Base-by-base conservation (phyloP, 2,888 invertebrate genomes). In the Xanthorhoe designata region DNA sequence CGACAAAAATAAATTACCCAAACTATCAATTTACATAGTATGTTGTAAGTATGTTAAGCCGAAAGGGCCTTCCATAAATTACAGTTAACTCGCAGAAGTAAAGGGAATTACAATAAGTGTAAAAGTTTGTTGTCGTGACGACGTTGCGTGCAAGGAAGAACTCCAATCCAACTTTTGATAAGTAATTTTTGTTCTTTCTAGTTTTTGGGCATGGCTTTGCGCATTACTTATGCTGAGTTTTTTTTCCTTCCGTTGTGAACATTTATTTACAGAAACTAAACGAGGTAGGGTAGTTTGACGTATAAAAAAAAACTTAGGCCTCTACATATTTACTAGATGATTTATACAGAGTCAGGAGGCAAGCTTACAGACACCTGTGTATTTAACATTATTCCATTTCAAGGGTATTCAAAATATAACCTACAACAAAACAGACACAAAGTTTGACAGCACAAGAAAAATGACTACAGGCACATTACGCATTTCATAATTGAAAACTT, bases 81-180 rank as follows among this genome's bases (percentile, higher is more conserved):
- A 63, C 51, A 24, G 19, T 56, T 49, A 49, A 57, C 64, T 61
- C 51, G 61, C 64, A 63, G 64, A 66, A 68, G 55, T 69, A 61
- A 61, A 18, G 60, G 32, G 54, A 52, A 57, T 57, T 63, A 63
- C 38, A 64, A 42, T 68, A 69, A 71, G 71, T 71, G 66, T 61
- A 47, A 61, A 73, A 73, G 54, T 72, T 74, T 62, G 53, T 53
- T 75, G 61, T 51, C 65, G 75, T 70, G 73, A 68, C 68, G 61
- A 50, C 8, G 59, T 69, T 61, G 75, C 73, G 71, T 68, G 69
- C 68, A 62, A 71, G 72, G 73, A 71, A 42, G 55, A 66, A 64
- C 70, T 69, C 66, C 62, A 65, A 71, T 72, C 61, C 65, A 72
- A 72, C 56, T 72, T 64, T 54, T 70, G 38, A 45, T 63, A 61